These are phyloP conservation scores for Cenopis cana DNA, from an alignment of 2,888 invertebrate genomes.

Conservation along the genomic window DNA sequence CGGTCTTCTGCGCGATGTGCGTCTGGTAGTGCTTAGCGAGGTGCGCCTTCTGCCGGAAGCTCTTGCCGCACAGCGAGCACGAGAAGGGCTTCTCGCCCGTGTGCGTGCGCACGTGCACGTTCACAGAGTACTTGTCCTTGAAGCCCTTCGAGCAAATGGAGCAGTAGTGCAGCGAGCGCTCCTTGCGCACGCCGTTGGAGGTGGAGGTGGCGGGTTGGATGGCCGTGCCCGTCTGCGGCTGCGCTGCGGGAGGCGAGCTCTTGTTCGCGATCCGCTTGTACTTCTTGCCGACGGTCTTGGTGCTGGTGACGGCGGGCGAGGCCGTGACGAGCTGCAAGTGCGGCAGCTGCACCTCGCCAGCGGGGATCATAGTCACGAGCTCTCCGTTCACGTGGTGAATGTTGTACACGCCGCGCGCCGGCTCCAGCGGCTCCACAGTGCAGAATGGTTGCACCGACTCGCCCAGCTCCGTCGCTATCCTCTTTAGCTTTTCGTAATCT, in stretches of 20 bases:
- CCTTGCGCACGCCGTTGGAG: constrained; percentile 91
- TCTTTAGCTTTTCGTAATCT: constrained; percentile 93
- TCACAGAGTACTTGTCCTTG: constrained; percentile 98
- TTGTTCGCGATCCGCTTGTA: constrained; percentile 87
- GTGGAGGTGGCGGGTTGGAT: constrained; percentile 85
- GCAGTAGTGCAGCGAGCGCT: constrained; percentile 95
- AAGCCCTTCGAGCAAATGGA: constrained; percentile 97
- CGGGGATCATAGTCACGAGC: constrained; percentile 80
- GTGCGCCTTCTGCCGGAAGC: constrained; percentile 96
- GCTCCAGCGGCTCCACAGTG: constrained; percentile 83
- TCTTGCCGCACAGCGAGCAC: constrained; percentile 96
- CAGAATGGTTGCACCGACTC: constrained; percentile 91
- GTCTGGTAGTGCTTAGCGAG: constrained; percentile 97
- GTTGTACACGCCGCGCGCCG: constrained; percentile 82
- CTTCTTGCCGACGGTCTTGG: constrained; percentile 88
- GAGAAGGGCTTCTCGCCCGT: constrained; percentile 99
- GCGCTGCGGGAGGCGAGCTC: constrained; percentile 75
- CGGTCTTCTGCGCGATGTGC: constrained; percentile 94
- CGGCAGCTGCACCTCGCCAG: constrained; percentile 74
- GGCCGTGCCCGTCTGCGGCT: constrained; percentile 69
- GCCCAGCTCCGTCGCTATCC: constrained; percentile 93
- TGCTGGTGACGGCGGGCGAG: constrained; percentile 86
- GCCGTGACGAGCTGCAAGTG: constrained; percentile 85
- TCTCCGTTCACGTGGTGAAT: constrained; percentile 80
- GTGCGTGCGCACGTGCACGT: constrained; percentile 98